A percentile compares a stretch with the other conserved stretches of the same genome.
These are phyloP conservation scores for Tragelaphus oryx DNA, from an alignment of 2,797 vertebrate species.

Conservation along the genomic window DNA sequence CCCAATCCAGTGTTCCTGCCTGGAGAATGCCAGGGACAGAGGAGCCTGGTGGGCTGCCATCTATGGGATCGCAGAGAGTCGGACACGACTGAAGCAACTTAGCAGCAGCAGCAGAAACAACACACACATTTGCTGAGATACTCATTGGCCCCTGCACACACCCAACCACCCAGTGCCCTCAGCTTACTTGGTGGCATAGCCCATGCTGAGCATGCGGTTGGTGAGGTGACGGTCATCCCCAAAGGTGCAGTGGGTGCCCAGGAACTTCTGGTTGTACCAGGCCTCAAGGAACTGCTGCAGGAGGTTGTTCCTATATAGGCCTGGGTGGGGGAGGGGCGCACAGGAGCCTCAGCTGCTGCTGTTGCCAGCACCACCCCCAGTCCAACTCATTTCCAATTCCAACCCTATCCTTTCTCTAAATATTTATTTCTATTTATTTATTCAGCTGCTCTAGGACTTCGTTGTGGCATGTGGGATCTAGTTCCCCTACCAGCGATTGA, in stretches of 20 bases:
- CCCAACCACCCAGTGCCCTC: not conserved
- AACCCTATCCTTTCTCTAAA: not conserved
- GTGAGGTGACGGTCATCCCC: conserved; percentile 93
- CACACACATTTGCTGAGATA: not conserved
- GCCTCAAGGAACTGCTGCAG: conserved; percentile 91
- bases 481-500: not conserved
- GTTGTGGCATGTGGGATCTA: not conserved
- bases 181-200: conserved; percentile 91
- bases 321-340: conserved; percentile 62
- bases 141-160: not conserved
- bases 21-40: not conserved
- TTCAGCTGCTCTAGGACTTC: not conserved
- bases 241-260: conserved; percentile 91
- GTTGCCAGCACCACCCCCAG: fast-evolving
- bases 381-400: not conserved
- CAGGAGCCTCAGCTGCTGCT: not conserved
- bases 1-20: not conserved
- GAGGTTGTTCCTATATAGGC: conserved; percentile 90
- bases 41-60: not conserved
- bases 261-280: conserved; percentile 93
- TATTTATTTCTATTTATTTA: not conserved
- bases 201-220: conserved; percentile 93
- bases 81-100: not conserved
- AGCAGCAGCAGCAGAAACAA: not conserved
- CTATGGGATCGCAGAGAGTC: not conserved